Evolutionary conservation across 2,113 vertebrate genomes (phyloP), one percentile per base, ranked within the genome.

Genomic region (Callospermophilus lateralis): DNA sequence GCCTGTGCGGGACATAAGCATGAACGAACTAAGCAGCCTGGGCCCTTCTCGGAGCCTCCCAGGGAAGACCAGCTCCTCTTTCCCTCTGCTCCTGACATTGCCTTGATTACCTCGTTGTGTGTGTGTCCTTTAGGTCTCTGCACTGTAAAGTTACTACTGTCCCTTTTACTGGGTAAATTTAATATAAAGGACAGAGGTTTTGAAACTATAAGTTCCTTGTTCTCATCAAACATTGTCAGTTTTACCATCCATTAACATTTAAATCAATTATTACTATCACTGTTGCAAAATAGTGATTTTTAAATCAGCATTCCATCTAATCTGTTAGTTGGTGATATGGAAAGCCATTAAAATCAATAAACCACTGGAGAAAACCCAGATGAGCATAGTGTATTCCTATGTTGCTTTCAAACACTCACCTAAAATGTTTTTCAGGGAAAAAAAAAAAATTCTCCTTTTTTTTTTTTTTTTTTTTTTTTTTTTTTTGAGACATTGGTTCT

Each of bases 321-420:
- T 34, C 80, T 81, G 78, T 90, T 53, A 72, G 45, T 34, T 83
- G 37, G 6, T 55, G 84, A 65, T 88, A 70, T 84, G 28, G 8
- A 45, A 84, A 84, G 3, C 1, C 39, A 37, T 61, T 81, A 73
- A 83, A 90, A 79, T 48, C 58, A 73, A 30, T 51, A 78, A 90
- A 58, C 2, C 20, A 48, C 32, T 48, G 28, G 1, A 32, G 24
- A 77, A 58, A 67, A 13, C 6, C 20, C 34, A 7, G 13, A 2
- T n/a, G 24, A 81, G 28, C 17, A 58, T 12, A 90, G 8, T 32
- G 67, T 37, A 67, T 74, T 58, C 67, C 24, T 51, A 68, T 79
- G 76, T 94, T 89, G 22, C n/a, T 89, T 80, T 85, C 51, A 93
- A 77, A 28, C 17, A 73, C 17, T 77, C 45, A 65, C 67, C 42